phyloP scores from a whole-genome alignment of 2,888 invertebrate genomes.

The Teleiodes luculella region DNA sequence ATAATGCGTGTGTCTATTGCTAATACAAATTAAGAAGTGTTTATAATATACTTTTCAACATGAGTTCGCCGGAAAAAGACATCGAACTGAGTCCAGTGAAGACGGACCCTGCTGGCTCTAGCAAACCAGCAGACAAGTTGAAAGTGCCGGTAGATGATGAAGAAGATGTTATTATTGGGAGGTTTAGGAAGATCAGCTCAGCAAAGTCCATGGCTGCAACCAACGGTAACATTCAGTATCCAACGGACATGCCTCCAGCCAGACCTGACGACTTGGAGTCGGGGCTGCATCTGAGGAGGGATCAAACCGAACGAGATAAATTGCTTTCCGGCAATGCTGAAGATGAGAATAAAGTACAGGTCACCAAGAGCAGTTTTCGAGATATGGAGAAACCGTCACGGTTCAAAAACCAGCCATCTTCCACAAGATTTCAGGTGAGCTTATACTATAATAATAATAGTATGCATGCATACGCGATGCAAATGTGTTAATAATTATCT shows the following conservation, averaged over 20 bases:
- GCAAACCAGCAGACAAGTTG: constrained; percentile 32
- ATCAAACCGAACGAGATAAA: constrained; percentile 51
- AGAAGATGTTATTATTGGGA: constrained; percentile 72
- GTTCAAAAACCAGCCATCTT: constrained; percentile 79
- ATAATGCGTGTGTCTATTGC: not conserved
- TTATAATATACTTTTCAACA: constrained; percentile 21
- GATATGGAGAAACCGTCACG: constrained; percentile 80
- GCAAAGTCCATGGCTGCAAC: constrained; percentile 76
- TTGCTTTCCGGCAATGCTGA: constrained; percentile 31
- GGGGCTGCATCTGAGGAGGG: constrained; percentile 58
- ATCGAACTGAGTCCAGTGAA: constrained; percentile 67
- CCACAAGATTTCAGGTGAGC: constrained; percentile 80
- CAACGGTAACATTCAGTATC: constrained; percentile 70
- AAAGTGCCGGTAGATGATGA: constrained; percentile 53
- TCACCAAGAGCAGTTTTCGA: constrained; percentile 81
- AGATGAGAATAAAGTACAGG: constrained; percentile 33
- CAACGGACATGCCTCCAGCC: constrained; percentile 49
- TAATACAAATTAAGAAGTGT: not conserved
- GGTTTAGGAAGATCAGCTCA: constrained; percentile 73
- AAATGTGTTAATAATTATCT: too few relatives aligned
- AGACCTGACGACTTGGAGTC: constrained; percentile 56
- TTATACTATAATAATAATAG: not conserved
- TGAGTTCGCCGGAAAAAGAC: constrained; percentile 62
- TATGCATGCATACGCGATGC: too few relatives aligned
- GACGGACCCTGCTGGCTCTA: constrained; percentile 35